phyloP scores from a whole-genome alignment of 2,888 invertebrate genomes.

The Eurytoma adleriae region DNA sequence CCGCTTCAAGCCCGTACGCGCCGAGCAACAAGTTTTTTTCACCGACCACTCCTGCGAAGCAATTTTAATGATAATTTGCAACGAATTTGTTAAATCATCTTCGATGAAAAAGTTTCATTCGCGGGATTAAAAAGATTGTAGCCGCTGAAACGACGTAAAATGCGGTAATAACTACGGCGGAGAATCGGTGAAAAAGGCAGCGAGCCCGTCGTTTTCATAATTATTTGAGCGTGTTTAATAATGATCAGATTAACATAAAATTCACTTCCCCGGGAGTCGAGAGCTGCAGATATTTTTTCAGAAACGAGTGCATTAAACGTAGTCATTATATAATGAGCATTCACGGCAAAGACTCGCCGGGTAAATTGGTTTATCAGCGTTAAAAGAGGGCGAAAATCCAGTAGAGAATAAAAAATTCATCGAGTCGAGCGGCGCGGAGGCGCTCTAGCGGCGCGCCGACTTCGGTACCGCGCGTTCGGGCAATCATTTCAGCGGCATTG shows the following conservation, averaged over 20 bases:
- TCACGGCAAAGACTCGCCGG: neutral
- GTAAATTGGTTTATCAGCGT: constrained; percentile 21
- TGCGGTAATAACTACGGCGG: no score
- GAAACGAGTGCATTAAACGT: neutral
- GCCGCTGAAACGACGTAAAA: no score
- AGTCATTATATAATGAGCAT: constrained; percentile 15
- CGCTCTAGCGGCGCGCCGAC: neutral
- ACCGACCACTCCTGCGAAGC: neutral
- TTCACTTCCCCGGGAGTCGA: no score
- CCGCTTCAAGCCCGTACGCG: constrained; percentile 40
- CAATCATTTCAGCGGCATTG: constrained; percentile 74
- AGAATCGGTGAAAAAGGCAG: neutral
- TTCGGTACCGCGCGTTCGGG: constrained; percentile 65
- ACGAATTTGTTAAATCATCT: neutral
- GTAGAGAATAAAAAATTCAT: neutral
- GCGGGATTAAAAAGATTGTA: neutral
- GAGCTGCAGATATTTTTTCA: no score
- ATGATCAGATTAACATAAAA: no score
- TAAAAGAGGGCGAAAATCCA: no score
- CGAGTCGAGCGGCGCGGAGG: neutral
- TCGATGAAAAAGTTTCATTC: neutral
- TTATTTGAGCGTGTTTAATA: no score
- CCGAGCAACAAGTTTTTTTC: constrained; percentile 45
- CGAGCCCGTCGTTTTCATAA: neutral
- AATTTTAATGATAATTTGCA: neutral